Percentiles rank a stretch among this genome's conserved stretches.
Evolutionary conservation across 1,140 invertebrate species (phyloP).

Genomic region (Euborellia annulipes): DNA sequence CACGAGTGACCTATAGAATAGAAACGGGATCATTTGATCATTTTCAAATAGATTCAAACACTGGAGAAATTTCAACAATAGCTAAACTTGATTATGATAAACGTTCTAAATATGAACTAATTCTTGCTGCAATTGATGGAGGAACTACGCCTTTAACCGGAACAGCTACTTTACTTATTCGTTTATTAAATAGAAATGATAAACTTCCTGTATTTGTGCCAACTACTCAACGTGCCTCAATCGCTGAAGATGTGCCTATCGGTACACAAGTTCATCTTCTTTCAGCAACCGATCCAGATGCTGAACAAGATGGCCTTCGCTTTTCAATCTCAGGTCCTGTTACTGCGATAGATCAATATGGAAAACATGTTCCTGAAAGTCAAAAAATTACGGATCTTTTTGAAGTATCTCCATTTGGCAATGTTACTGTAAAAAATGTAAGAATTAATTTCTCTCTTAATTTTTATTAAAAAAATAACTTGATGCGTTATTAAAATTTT

Average conservation of each 20-base stretch:
- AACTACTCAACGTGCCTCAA: conserved; percentile 52
- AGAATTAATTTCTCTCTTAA: background rate
- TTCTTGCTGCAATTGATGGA: conserved; percentile 64
- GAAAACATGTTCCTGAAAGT: conserved; percentile 45
- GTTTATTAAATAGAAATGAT: conserved; percentile 73
- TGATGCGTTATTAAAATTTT: background rate
- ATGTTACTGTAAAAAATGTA: too few relatives aligned
- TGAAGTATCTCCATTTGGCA: too few relatives aligned
- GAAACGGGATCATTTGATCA: conserved; percentile 72
- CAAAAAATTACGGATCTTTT: conserved; percentile 17
- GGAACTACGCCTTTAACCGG: conserved; percentile 65
- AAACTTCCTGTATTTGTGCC: conserved; percentile 77
- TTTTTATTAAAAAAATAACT: background rate
- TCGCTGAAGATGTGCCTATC: conserved; percentile 56
- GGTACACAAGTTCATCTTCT: conserved; percentile 58
- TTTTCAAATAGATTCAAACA: conserved; percentile 57
- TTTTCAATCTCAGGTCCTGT: conserved; percentile 55
- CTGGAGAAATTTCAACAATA: conserved; percentile 58
- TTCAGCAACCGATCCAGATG: conserved; percentile 67
- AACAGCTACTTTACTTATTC: conserved; percentile 58
- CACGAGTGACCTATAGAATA: conserved; percentile 61
- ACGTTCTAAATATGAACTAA: conserved; percentile 56
- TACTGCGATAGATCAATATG: conserved; percentile 65
- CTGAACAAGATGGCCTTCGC: conserved; percentile 45
- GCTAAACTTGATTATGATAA: conserved; percentile 70